Evolutionary conservation across 2,888 invertebrate genomes (phyloP).

Genomic region (Lasioglossum morio): DNA sequence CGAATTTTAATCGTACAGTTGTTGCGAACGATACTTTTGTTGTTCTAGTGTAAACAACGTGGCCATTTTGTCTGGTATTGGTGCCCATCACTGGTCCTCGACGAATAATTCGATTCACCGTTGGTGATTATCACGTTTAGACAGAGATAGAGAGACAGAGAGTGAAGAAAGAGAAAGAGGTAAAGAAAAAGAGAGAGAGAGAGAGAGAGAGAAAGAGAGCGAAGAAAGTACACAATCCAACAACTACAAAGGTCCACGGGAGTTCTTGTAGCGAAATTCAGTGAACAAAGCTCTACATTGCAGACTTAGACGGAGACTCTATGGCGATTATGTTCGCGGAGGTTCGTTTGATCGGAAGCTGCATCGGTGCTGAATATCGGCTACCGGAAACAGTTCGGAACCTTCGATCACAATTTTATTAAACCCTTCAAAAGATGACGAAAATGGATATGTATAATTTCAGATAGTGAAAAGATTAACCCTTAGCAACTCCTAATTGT

Average conservation of each 20-base stretch:
- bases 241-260: constrained; percentile 51
- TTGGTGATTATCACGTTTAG: background rate
- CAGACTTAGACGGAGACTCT: constrained; percentile 22
- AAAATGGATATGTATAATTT: no score
- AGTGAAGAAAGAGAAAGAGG: background rate
- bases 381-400: background rate
- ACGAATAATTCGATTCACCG: background rate
- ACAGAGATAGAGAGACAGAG: background rate
- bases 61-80: background rate
- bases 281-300: constrained; percentile 44
- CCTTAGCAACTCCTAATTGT: no score
- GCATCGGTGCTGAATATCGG: background rate
- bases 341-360: constrained; percentile 30
- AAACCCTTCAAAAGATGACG: no score
- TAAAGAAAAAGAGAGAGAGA: background rate
- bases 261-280: constrained; percentile 24
- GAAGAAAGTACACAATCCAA: constrained; percentile 37
- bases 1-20: no score
- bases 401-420: no score
- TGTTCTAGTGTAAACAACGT: background rate
- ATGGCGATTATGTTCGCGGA: constrained; percentile 9
- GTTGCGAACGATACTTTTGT: no score
- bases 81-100: background rate
- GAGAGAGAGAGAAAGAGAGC: constrained; percentile 15
- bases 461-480: no score